Conservation (phyloP, 30 jellyfish, hydroid and myxozoan species). For the Hydra vulgaris region DNA sequence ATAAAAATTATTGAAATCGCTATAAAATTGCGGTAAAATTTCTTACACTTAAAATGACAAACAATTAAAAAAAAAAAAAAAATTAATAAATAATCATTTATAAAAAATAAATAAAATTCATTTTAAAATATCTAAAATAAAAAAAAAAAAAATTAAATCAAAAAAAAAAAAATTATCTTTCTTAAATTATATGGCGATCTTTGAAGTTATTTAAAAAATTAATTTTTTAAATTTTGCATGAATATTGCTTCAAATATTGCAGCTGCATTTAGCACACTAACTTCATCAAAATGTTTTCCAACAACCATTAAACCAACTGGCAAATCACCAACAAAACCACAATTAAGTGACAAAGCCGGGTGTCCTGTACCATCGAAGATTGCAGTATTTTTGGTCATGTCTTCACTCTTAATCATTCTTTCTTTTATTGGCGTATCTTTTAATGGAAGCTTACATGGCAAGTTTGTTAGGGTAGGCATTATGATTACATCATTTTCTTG, state of each 20-base stretch:
- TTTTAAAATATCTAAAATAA: no score
- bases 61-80: no score
- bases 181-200: no score
- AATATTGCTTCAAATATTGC: conserved; percentile 22
- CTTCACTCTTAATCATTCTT: background rate
- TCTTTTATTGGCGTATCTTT: conserved; percentile 1
- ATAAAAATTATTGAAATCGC: no score
- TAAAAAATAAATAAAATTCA: no score
- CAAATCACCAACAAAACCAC: conserved; percentile 22
- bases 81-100: no score
- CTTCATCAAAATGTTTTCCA: conserved; percentile 34
- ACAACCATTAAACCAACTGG: conserved; percentile 33
- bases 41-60: no score
- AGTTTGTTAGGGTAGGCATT: conserved; percentile 19
- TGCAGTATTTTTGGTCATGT: conserved; percentile 14
- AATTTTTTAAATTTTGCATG: no score
- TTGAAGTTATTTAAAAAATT: no score
- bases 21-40: no score
- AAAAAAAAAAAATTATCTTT: no score
- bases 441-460: conserved; percentile 5
- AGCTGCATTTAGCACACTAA: conserved; percentile 24
- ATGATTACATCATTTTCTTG: conserved; percentile 12
- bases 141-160: no score
- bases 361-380: conserved; percentile 32
- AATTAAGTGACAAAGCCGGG: conserved; percentile 22